Conservation (phyloP, 2,113 vertebrate genomes). For the Sander lucioperca region DNA sequence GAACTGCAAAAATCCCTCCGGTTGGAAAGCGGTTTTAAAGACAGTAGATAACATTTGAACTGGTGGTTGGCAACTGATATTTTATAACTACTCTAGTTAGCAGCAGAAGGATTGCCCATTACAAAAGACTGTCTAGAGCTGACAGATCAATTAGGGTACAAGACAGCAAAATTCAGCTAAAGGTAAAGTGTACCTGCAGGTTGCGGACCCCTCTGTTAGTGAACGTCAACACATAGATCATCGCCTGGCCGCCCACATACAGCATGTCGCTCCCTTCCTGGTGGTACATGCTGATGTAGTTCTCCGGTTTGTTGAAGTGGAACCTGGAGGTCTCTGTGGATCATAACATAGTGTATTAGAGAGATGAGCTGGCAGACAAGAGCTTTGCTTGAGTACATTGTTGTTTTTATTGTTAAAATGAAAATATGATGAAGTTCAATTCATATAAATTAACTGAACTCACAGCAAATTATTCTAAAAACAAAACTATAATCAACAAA, state of each 20-base stretch:
- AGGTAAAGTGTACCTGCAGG: conserved; percentile 70
- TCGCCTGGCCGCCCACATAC: conserved; percentile 82
- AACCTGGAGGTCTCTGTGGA: conserved; percentile 79
- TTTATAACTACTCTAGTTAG: neutral
- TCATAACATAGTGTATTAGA: conserved; percentile 9
- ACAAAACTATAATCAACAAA: neutral
- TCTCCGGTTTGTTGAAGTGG: conserved; percentile 81
- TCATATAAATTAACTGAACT: neutral
- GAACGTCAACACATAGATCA: conserved; percentile 82
- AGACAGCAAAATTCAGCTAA: neutral
- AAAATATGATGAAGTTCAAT: neutral
- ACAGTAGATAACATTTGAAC: neutral
- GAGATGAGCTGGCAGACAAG: conserved; percentile 1
- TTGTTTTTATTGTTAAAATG: conserved; percentile 9
- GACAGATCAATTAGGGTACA: neutral
- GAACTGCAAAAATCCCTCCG: too few species aligned
- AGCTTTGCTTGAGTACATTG: neutral
- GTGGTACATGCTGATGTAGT: conserved; percentile 84
- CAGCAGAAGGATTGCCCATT: neutral
- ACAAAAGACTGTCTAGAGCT: neutral
- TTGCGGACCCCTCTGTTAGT: conserved; percentile 75
- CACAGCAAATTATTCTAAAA: neutral
- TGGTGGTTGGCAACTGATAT: neutral
- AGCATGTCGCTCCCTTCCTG: conserved; percentile 81
- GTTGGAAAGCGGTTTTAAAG: neutral